Evolutionary conservation across 2,888 invertebrate species (phyloP).

Genomic region (Metalampra italica): DNA sequence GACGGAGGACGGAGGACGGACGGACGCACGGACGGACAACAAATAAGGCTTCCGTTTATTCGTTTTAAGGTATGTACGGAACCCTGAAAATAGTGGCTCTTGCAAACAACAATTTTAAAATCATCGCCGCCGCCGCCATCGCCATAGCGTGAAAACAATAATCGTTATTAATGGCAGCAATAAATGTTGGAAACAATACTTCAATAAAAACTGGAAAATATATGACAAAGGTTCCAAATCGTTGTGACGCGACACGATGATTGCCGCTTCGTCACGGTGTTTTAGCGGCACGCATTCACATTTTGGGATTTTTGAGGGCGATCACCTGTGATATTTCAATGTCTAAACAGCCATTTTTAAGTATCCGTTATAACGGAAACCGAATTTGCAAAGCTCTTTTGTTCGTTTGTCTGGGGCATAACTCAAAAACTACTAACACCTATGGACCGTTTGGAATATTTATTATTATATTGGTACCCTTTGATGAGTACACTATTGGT

Average conservation of each 20-base stretch:
- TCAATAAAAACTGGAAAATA: slow-evolving; percentile 1
- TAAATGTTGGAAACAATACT: slow-evolving; percentile 11
- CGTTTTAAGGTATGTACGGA: too few relatives aligned
- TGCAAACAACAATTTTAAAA: background rate
- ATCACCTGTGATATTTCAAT: slow-evolving; percentile 13
- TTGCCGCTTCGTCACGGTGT: slow-evolving; percentile 26
- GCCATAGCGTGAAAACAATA: slow-evolving; percentile 2
- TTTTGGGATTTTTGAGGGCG: slow-evolving; percentile 15
- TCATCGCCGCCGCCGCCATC: background rate
- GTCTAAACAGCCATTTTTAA: background rate
- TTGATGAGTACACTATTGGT: too few relatives aligned
- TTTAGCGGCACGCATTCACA: slow-evolving; percentile 17
- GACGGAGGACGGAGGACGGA: too few relatives aligned
- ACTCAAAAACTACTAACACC: too few relatives aligned
- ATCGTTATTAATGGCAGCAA: slow-evolving; percentile 7
- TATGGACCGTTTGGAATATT: too few relatives aligned
- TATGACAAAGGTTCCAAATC: slow-evolving; percentile 5
- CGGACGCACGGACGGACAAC: too few relatives aligned
- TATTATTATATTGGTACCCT: too few relatives aligned
- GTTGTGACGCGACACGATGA: slow-evolving; percentile 20
- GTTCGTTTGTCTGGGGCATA: background rate
- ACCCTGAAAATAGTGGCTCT: background rate
- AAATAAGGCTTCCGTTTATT: too few relatives aligned
- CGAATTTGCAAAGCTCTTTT: background rate
- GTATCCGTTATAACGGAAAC: background rate